Evolutionary conservation across 2,888 invertebrate genomes (phyloP), one percentile per base, ranked within the genome.

Genomic region (Muschampia plurimacula): DNA sequence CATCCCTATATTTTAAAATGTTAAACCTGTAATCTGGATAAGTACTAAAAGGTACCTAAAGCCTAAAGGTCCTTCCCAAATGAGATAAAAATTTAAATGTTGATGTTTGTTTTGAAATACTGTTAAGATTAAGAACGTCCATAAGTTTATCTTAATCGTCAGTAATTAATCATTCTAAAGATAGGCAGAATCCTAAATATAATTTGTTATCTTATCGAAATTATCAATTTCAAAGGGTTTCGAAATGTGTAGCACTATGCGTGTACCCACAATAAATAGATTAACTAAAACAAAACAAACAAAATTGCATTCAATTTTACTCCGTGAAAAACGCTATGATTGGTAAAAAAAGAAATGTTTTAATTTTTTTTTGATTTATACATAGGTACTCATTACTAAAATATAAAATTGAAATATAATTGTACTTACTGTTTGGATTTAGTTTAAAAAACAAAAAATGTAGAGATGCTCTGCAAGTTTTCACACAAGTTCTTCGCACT

Each of bases 151-250:
- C 4, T 41, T 5, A 41, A 9, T 1, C 9, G n/a, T 49, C n/a
- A 49, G 5, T n/a, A 15, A 9, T 57, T 57, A 49, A 49, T n/a
- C n/a, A 49, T 57, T 57, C 10, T 10, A 28, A 57, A 57, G 22
- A 60, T 60, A 60, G 13, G 3, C 7, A 6, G 32, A 60, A 12
- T 60, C 69, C 69, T 10, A 69, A 69, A 69, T 36, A n/a, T n/a
- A 28, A 41, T 52, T 28, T 13, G 13, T 52, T 78, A 81, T 83
- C 80, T 80, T 77, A 82, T 78, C 79, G 74, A 57, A 57, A 70
- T 55, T 69, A 70, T 22, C 41, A 66, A 39, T 36, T 39, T 36
- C 36, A 32, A 59, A 59, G 13, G 62, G 70, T 63, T 63, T 67
- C 73, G 13, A 32, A 76, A 32, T 44, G 44, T 44, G n/a, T n/a